Conservation (phyloP, 2,888 invertebrate genomes). For the Amphipyra berbera region DNA sequence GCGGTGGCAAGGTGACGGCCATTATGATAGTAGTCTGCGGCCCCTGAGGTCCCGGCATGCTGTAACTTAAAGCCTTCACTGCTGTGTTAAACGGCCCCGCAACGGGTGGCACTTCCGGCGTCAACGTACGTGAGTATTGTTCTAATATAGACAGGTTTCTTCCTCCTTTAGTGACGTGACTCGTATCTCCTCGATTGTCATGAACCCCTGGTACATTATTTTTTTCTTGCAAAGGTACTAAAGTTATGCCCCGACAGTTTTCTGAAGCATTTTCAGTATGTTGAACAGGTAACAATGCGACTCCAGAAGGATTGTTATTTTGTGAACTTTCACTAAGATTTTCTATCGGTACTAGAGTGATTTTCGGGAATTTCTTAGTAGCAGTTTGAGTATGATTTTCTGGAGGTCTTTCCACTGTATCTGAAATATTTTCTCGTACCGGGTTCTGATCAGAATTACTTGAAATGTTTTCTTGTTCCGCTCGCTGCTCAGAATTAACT, state of each 20-base stretch:
- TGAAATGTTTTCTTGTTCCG: neutral
- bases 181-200: neutral
- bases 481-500: neutral
- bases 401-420: too few species aligned
- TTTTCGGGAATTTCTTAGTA: neutral
- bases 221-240: neutral
- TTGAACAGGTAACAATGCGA: neutral
- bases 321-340: neutral
- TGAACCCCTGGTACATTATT: neutral
- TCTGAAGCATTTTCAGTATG: neutral
- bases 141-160: constrained; percentile 21
- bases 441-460: too few species aligned
- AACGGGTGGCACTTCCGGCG: neutral
- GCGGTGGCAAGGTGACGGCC: constrained; percentile 23
- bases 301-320: neutral
- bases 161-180: neutral
- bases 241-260: too few species aligned
- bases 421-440: too few species aligned
- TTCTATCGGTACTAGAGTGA: neutral
- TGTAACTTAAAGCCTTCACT: neutral
- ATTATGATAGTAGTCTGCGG: constrained; percentile 23
- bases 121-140: constrained; percentile 28
- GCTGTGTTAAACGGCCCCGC: neutral
- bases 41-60: neutral
- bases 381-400: too few species aligned